phyloP scores from a whole-genome alignment of 2,113 vertebrate genomes.

The Bungarus multicinctus region DNA sequence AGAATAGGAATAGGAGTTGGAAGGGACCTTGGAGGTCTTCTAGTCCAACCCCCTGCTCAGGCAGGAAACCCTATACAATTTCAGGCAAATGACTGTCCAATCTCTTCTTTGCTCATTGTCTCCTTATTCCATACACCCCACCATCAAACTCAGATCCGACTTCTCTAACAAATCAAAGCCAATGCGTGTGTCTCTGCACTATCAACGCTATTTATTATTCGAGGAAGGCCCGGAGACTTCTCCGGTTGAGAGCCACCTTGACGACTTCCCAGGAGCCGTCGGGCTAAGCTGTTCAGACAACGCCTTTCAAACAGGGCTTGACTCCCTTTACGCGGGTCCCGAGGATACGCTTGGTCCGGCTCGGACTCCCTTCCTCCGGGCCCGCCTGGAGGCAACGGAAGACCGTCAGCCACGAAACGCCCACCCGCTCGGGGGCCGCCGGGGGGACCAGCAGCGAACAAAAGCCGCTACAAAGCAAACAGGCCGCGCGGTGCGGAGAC shows the following conservation, averaged over 20 bases:
- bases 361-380: background rate
- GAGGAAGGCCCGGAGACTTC: background rate
- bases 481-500: background rate
- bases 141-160: background rate
- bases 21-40: too few species aligned
- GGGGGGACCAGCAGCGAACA: background rate
- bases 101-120: background rate
- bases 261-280: background rate
- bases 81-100: too few species aligned
- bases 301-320: background rate
- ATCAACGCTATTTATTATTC: too few species aligned
- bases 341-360: background rate
- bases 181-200: background rate
- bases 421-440: background rate
- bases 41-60: too few species aligned
- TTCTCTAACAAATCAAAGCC: background rate
- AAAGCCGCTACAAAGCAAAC: background rate
- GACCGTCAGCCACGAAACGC: background rate
- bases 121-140: background rate
- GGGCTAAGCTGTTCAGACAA: background rate
- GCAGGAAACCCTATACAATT: too few species aligned
- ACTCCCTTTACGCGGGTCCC: too few species aligned
- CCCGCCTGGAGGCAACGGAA: background rate
- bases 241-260: accelerated
- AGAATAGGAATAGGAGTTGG: too few species aligned